Evolutionary conservation across 2,888 invertebrate species (phyloP).

Genomic region (Lasioglossum vierecki): DNA sequence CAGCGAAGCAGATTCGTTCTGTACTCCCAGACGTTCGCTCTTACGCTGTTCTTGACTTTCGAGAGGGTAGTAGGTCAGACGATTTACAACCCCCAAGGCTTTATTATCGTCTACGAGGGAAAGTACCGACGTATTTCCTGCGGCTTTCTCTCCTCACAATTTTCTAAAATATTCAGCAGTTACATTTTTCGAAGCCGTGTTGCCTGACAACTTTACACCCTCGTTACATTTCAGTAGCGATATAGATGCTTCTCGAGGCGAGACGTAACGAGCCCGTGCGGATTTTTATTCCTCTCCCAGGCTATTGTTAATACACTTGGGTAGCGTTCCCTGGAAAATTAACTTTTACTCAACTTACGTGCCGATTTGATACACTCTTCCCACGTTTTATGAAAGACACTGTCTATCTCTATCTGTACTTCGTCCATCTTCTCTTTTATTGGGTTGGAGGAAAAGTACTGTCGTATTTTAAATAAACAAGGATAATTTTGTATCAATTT

Average conservation of each 20-base stretch:
- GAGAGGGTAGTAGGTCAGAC: not conserved
- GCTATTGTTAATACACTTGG: not conserved
- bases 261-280: not conserved
- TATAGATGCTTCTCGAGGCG: not conserved
- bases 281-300: not conserved
- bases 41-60: not conserved
- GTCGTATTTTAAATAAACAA: too few relatives aligned
- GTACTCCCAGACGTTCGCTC: not conserved
- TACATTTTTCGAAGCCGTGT: not conserved
- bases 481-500: too few relatives aligned
- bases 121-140: not conserved
- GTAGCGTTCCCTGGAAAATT: not conserved
- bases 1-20: not conserved
- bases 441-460: too few relatives aligned
- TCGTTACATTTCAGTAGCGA: not conserved
- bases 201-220: not conserved
- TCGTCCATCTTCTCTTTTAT: not conserved
- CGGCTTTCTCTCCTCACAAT: not conserved
- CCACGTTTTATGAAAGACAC: too few relatives aligned
- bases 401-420: not conserved
- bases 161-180: not conserved
- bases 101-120: not conserved
- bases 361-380: not conserved
- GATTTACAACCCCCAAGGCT: slow-evolving; percentile 3
- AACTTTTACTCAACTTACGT: not conserved